Base-by-base conservation (phyloP, 2,797 vertebrate species). In the Setipinna tenuifilis region DNA sequence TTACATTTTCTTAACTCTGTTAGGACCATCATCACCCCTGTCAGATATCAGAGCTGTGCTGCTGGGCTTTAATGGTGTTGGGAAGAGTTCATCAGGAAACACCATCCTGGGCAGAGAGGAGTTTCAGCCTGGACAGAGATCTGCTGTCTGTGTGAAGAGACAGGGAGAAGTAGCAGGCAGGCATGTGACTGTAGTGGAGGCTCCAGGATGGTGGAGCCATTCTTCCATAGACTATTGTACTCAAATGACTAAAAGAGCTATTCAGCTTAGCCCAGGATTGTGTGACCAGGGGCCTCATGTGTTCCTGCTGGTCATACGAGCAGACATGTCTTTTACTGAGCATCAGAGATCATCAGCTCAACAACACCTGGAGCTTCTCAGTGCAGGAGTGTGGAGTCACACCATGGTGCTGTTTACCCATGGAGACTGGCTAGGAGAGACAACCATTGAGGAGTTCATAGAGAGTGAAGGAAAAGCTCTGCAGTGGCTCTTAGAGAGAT, bases 131-230 rank as follows among this genome's bases (percentile, higher is more conserved):
- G 61, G 61, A 62, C 21, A 3, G 61, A n/a, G 61, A 14, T 62
- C 61, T 21, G n/a, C 61, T 23, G 21, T 62, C 6, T 62, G 61
- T 14, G n/a, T 62, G 65, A 71, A 71, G 65, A 71, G 65, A 71
- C 65, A 35, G 14, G 28, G 65, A 71, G 28, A 71, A 35, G 65
- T 71, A 71, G 65, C 65, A 71, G 65, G 65, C 28, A 71, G 65
- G 16, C 25, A 71, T 12, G 19, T 71, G 2, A 71, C 28, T 17
- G 11, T 71, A 12, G 65, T 71, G n/a, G 65, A 71, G 65, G 65
- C 65, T 31, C 65, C 65, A 0, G 65, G 65, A 71, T 71, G 65
- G 65, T 35, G 28, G 28, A 31, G 12, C 16, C 2, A 71, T 35
- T 16, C 16, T 6, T 2, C 28, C 5, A 2, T 71, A 0, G 16